These are phyloP conservation scores for Drosophila kepulauana DNA, from an alignment of 1,140 invertebrate genomes.

Conservation along the genomic window DNA sequence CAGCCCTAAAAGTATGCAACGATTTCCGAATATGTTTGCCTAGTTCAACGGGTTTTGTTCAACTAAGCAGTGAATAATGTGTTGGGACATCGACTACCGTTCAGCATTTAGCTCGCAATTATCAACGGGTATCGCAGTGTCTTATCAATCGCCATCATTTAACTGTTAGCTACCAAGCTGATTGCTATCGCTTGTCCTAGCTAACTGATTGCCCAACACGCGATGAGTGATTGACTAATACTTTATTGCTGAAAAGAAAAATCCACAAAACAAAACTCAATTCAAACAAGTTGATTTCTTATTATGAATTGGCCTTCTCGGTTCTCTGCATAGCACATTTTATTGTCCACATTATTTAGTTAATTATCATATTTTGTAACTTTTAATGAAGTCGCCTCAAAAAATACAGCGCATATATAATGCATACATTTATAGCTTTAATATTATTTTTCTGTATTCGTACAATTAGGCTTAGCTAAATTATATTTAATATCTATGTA, in stretches of 20 bases:
- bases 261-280: background rate
- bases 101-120: constrained; percentile 23
- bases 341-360: constrained; percentile 64
- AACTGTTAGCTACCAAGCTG: constrained; percentile 23
- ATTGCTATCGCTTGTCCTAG: constrained; percentile 65
- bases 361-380: constrained; percentile 40
- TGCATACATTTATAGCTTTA: constrained; percentile 33
- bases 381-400: constrained; percentile 66
- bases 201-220: constrained; percentile 30
- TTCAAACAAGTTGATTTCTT: background rate
- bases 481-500: constrained; percentile 24
- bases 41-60: background rate
- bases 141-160: constrained; percentile 30
- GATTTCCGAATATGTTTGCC: background rate
- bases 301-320: background rate
- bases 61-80: constrained; percentile 14
- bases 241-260: background rate
- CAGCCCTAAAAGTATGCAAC: constrained; percentile 46
- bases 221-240: constrained; percentile 40
- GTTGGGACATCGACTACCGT: constrained; percentile 9
- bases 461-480: constrained; percentile 61
- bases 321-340: constrained; percentile 44
- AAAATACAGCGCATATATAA: constrained; percentile 65
- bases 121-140: constrained; percentile 24
- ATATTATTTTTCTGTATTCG: constrained; percentile 11